A percentile compares a stretch with the other conserved stretches of the same genome.
phyloP scores from a whole-genome alignment of 2,888 invertebrate genomes.

The Microchrysa polita region DNA sequence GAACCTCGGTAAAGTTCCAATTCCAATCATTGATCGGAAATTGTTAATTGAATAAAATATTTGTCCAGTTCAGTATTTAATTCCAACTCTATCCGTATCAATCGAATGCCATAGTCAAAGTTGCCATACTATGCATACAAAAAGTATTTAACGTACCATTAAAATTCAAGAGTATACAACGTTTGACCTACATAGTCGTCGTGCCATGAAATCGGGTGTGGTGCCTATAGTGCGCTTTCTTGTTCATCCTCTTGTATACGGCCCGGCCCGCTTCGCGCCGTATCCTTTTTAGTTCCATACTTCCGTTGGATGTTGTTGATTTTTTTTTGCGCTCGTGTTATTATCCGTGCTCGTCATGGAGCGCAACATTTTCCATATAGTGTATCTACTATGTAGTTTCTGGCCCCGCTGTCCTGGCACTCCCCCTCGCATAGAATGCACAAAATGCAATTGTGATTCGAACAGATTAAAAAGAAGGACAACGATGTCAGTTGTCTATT shows the following conservation, averaged over 20 bases:
- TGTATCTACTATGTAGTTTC: too few species aligned
- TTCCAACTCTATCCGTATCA: too few species aligned
- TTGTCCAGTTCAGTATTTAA: too few species aligned
- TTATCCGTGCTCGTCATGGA: too few species aligned
- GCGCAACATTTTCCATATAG: too few species aligned
- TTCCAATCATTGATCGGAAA: too few species aligned
- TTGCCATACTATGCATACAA: too few species aligned
- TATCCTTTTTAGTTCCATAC: not conserved
- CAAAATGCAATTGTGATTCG: constrained; percentile 1
- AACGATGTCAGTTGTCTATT: not conserved
- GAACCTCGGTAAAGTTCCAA: too few species aligned
- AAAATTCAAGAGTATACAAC: constrained; percentile 8
- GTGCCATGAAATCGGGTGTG: constrained; percentile 6
- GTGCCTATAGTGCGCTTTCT: not conserved
- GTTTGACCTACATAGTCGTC: not conserved
- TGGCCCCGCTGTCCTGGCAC: too few species aligned
- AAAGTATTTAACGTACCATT: constrained; percentile 4
- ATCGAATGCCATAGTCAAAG: too few species aligned
- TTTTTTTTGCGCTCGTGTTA: too few species aligned
- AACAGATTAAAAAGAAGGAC: not conserved
- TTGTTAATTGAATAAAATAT: too few species aligned
- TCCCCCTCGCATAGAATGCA: not conserved
- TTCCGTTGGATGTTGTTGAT: not conserved
- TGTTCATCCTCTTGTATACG: not conserved
- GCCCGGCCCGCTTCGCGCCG: not conserved